Base-by-base conservation (phyloP, 53 echinoderm and acorn worm genomes). In the Apostichopus leukothele region DNA sequence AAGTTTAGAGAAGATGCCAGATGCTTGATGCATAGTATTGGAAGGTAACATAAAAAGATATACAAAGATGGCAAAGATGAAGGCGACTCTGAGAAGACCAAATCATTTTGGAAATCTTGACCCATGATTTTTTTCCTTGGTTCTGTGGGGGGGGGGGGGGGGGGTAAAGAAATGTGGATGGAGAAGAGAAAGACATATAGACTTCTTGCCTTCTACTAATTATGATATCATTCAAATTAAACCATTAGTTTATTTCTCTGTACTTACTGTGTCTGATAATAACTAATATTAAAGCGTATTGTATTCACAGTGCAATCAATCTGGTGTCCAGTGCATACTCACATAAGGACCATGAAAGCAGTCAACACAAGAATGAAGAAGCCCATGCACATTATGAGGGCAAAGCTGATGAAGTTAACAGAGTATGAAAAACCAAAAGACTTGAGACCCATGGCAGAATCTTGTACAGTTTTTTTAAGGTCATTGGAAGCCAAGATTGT, bases 381-480 rank as follows among this genome's bases (percentile, higher is more conserved):
- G 25, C 97, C 97, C 7, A 92, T 96, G 93, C 97, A 95, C 59
- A 93, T 96, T 88, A 91, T 90, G 80, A 83, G 94, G 20, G 97
- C 97, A 23, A 96, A 96, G 71, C 73, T 96, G 83, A 91, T 96
- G 93, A 90, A 90, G 25, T 68, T 96, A 9, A 92, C 97, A 50
- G 84, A 94, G 90, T 89, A 88, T 61, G 74, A 89, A 63, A 91
- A 89, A 9, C 83, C 74, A 83, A 67, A 63, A 23, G 95, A 95
- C 59, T 81, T 83, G 51, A 67, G 92, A 26, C 68, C 89, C 4
- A 54, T 93, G 79, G 93, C 93, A 50, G 93, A 95, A 83, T 86
- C 91, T 86, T 95, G 95, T 86, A 87, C 86, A 19, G 71, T 84
- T 55, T 55, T 87, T 76, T 51, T 90, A 9, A 83, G 20, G 68